Base-by-base conservation (phyloP, 2,888 invertebrate genomes). In the Neoascia interrupta region DNA sequence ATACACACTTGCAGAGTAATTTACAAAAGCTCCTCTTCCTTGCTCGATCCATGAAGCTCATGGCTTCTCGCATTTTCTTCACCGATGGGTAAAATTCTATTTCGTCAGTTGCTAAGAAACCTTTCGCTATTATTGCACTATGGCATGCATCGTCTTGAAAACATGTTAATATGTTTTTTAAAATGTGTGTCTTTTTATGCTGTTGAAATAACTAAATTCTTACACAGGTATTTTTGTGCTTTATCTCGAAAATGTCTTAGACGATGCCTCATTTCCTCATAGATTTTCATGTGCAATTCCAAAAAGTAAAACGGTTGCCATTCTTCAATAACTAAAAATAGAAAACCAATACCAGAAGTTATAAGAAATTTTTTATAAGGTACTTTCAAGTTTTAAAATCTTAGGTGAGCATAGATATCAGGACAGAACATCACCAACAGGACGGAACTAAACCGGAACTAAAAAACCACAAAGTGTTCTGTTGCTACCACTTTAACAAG, bases 1-100 rank as follows among this genome's bases (percentile, higher is more conserved):
- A 41, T 31, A 31, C 82, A 86, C 90, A 96, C 96, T 94, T 91
- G 31, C 95, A 92, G 1, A 97, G 90, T 75, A 95, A 90, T 85
- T 92, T 92, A 85, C 96, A 96, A 85, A 94, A 94, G 82, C 93
- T 92, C 80, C 95, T 91, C 85, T 97, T 97, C 83, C 93, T 93
- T 0, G 95, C 95, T 84, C 96, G 95, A 84, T 96, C 95, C 49
- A 95, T 95, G 85, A 96, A 97, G 2, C 95, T 94, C 92, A 95
- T 94, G 81, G 94, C 94, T 15, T 92, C 91, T 0, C 91, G 90
- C 68, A 91, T 91, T 84, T 91, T 91, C 21, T 91, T 91, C n/a
- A 91, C 84, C 4, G 92, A 90, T 0, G 91, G 89, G 84, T 84
- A 88, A 43, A 85, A 84, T 26, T 86, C 85, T 11, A 87, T 82